These are phyloP conservation scores for Thalassarche chlororhynchos DNA, from an alignment of 2,113 vertebrate genomes.

Conservation along the genomic window DNA sequence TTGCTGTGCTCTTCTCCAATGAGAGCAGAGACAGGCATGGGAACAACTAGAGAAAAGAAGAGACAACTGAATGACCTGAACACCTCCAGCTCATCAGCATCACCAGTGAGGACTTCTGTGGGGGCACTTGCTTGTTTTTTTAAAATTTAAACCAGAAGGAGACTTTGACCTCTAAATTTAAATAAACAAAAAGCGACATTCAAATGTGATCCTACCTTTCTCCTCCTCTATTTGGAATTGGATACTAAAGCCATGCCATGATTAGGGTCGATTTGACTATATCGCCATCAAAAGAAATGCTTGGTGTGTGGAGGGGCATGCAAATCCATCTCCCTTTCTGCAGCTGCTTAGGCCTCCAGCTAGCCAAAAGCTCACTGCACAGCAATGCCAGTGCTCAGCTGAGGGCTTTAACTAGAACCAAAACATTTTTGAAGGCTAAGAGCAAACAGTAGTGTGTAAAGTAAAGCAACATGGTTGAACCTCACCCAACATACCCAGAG, in stretches of 20 bases:
- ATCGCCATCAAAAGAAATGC: not conserved
- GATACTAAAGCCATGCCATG: not conserved
- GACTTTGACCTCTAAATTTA: slow-evolving; percentile 1
- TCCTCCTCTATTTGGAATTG: not conserved
- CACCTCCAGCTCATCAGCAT: not conserved
- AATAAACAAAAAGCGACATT: slow-evolving; percentile 8
- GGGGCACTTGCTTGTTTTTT: not conserved
- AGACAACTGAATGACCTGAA: not conserved
- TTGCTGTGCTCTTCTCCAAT: not conserved
- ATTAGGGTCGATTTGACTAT: not conserved
- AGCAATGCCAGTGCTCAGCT: not conserved
- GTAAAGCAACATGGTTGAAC: not conserved
- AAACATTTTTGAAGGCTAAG: not conserved
- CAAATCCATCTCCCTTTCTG: not conserved
- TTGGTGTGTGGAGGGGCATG: not conserved
- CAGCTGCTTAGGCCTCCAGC: not conserved
- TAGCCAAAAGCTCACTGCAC: not conserved
- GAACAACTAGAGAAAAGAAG: too few species aligned
- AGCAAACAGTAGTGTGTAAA: not conserved
- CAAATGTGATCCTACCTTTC: not conserved
- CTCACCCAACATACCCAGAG: not conserved
- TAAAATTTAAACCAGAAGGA: not conserved
- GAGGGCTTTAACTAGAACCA: not conserved
- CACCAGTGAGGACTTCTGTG: not conserved
- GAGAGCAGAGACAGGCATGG: not conserved